These are phyloP conservation scores for Cromileptes altivelis DNA, from an alignment of 2,113 vertebrate species.

Conservation along the genomic window DNA sequence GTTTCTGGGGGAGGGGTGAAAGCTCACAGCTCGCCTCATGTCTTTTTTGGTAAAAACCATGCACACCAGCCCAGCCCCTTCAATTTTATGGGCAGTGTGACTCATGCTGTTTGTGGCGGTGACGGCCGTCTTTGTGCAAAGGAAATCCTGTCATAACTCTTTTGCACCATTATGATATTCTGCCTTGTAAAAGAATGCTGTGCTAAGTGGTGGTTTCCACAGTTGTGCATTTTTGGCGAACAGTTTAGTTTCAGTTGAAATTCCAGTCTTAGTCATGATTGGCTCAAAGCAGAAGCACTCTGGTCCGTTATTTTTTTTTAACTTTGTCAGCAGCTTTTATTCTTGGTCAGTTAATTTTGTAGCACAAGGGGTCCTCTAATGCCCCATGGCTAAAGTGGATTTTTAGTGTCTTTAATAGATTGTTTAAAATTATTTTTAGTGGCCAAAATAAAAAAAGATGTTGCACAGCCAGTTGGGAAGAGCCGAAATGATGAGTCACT, in stretches of 20 bases:
- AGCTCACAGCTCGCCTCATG: constrained; percentile 27
- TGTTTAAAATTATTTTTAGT: neutral
- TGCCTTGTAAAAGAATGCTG: constrained; percentile 7
- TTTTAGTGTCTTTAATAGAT: neutral
- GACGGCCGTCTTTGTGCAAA: constrained; percentile 19
- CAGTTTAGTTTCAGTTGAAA: constrained; percentile 14
- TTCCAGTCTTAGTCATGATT: constrained; percentile 33
- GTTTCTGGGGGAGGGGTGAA: constrained; percentile 39
- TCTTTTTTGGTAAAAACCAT: constrained; percentile 61
- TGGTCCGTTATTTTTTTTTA: neutral
- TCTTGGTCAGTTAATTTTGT: neutral
- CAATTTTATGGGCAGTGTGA: constrained; percentile 29
- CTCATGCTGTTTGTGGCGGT: constrained; percentile 33
- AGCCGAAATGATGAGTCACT: neutral
- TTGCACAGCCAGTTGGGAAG: neutral
- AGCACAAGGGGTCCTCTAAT: neutral
- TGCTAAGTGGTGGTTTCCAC: constrained; percentile 45
- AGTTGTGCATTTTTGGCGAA: constrained; percentile 19
- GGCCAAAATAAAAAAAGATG: neutral
- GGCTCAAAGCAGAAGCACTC: neutral
- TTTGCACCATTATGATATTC: constrained; percentile 27
- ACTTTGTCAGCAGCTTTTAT: neutral
- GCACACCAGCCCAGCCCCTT: constrained; percentile 26
- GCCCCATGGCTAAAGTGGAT: neutral
- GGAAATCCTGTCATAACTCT: constrained; percentile 63